phyloP scores from a whole-genome alignment of 2,888 invertebrate species.

The Andrena hattorfiana region DNA sequence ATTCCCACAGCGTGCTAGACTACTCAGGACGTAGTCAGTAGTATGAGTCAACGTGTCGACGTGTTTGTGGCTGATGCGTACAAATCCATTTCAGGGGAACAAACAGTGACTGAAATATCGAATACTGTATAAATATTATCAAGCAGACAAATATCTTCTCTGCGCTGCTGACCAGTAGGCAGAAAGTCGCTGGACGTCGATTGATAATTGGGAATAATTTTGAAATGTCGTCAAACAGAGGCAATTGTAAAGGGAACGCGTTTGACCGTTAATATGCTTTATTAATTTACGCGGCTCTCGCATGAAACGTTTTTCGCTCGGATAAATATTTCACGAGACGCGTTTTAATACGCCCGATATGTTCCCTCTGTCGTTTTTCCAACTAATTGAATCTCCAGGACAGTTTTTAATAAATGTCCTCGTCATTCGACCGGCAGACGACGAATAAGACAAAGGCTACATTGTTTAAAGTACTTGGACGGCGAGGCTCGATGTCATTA shows the following conservation, averaged over 20 bases:
- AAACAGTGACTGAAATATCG: constrained; percentile 10
- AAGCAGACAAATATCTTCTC: background rate
- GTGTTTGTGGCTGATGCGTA: too few relatives aligned
- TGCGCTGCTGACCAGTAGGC: background rate
- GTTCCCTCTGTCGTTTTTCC: constrained; percentile 11
- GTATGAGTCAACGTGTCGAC: background rate
- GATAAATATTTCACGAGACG: constrained; percentile 40
- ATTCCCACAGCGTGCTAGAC: background rate
- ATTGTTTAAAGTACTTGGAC: background rate
- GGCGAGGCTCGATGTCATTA: too few relatives aligned
- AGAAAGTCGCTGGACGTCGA: background rate
- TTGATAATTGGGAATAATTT: constrained; percentile 30
- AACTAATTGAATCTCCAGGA: constrained; percentile 12
- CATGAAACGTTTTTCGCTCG: constrained; percentile 25
- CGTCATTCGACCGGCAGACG: background rate
- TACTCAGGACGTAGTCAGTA: background rate
- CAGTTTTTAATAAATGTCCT: constrained; percentile 31
- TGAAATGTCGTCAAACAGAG: background rate
- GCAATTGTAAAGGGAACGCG: background rate
- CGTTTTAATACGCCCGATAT: constrained; percentile 25
- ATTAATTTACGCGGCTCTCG: constrained; percentile 33
- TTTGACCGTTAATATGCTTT: constrained; percentile 29
- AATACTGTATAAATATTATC: constrained; percentile 4
- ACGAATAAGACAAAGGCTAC: background rate
- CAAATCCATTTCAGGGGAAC: background rate